These are phyloP conservation scores for Limnodromus scolopaceus DNA, from an alignment of 2,797 vertebrate genomes.

Conservation along the genomic window DNA sequence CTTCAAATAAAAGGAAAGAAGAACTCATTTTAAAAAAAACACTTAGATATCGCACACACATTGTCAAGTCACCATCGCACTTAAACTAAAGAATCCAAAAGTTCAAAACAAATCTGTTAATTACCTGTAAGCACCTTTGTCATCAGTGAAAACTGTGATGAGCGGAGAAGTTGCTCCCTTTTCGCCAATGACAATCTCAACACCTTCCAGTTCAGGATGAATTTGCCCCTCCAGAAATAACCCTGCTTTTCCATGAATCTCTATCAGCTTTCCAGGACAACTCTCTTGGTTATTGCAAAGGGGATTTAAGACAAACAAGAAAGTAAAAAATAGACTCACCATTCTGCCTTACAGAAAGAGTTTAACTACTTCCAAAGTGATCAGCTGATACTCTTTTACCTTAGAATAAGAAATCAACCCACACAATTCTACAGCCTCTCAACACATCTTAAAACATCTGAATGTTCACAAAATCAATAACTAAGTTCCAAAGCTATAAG, in stretches of 20 bases:
- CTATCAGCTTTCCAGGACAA: conserved; percentile 93
- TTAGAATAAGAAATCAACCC: not conserved
- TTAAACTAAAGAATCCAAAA: not conserved
- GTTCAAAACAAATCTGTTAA: not conserved
- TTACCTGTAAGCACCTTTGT: conserved; percentile 92
- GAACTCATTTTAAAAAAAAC: not conserved
- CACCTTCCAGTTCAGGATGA: conserved; percentile 90
- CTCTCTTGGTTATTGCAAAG: conserved; percentile 80
- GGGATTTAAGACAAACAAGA: conserved; percentile 23
- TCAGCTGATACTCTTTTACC: not conserved
- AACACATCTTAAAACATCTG: not conserved
- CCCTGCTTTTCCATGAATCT: conserved; percentile 92
- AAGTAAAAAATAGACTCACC: not conserved
- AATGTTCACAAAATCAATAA: not conserved
- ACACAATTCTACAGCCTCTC: not conserved
- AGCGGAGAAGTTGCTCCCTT: conserved; percentile 84
- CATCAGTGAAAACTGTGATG: conserved; percentile 90
- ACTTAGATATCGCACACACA: not conserved
- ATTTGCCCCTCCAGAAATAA: conserved; percentile 93
- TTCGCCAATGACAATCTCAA: conserved; percentile 93
- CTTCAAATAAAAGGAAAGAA: conserved; percentile 71
- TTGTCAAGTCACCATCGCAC: not conserved
- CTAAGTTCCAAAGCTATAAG: not conserved
- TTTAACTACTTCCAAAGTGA: not conserved
- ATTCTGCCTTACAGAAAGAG: not conserved